phyloP scores from a whole-genome alignment of 1,140 invertebrate genomes.

The Pseudomyrmex flavicornis region DNA sequence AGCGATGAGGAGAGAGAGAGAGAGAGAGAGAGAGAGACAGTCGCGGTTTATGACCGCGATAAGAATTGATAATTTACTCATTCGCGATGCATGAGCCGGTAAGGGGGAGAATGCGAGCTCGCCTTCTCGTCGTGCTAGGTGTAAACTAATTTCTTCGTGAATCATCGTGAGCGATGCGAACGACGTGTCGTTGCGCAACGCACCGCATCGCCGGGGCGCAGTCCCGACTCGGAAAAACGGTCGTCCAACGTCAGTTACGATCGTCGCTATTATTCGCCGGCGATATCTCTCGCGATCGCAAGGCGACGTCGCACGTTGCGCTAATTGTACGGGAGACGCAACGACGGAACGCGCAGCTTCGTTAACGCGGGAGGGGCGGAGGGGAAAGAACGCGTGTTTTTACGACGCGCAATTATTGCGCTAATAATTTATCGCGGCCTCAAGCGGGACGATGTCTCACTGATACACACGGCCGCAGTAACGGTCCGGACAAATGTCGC shows the following conservation, averaged over 20 bases:
- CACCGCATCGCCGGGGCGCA: no score
- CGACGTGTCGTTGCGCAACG: neutral
- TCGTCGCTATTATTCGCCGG: slow-evolving; percentile 42
- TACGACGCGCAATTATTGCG: slow-evolving; percentile 64
- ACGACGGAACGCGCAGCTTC: slow-evolving; percentile 46
- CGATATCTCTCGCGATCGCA: slow-evolving; percentile 57
- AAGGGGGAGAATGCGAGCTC: neutral
- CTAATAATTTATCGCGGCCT: slow-evolving; percentile 68
- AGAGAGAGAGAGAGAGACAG: no score
- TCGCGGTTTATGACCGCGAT: slow-evolving; percentile 27
- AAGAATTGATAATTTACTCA: slow-evolving; percentile 47
- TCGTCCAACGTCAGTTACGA: neutral
- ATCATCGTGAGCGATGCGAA: slow-evolving; percentile 27
- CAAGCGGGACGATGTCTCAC: slow-evolving; percentile 49
- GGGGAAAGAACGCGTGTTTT: slow-evolving; percentile 27
- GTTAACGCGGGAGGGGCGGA: slow-evolving; percentile 45
- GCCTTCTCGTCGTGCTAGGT: slow-evolving; percentile 8
- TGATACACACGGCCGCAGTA: slow-evolving; percentile 26
- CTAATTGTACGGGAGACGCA: slow-evolving; percentile 66
- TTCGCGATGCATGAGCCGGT: neutral
- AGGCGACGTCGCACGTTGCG: slow-evolving; percentile 15
- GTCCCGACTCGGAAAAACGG: neutral
- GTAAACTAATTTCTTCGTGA: slow-evolving; percentile 43
- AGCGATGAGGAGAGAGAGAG: neutral
- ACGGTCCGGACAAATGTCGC: slow-evolving; percentile 6